Evolutionary conservation across 2,797 vertebrate species (phyloP), one percentile per base, ranked within the genome.

Genomic region (Chaetodon trifasciatus): DNA sequence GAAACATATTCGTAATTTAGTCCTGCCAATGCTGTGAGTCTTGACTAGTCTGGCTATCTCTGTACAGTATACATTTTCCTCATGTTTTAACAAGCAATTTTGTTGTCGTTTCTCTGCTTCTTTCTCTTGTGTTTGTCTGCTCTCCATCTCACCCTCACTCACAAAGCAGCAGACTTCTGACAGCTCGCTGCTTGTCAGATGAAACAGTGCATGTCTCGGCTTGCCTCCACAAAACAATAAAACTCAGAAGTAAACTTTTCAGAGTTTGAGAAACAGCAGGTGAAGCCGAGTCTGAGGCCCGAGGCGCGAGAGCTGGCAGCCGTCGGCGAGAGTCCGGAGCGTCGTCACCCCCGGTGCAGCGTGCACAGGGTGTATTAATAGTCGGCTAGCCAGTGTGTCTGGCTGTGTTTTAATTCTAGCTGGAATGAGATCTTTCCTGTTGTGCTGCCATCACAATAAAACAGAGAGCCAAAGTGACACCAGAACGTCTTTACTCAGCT

Each of bases 351-450:
- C 16, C 81, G 10, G 75, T 58, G 21, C 62, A 58, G 70, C 19
- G 57, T 69, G 79, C 74, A 47, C 32, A 1, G 40, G 42, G 64
- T 78, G 19, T 82, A 86, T 84, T 80, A 82, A 83, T 84, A 85
- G 83, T 64, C 74, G 68, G 58, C 39, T 39, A 50, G 73, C 57
- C 75, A 21, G 74, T 23, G 21, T 67, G 78, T 82, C 78, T 81
- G 86, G 70, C 62, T 63, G 79, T 80, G 72, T 50, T 64, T 49
- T 0, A 4, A 53, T 63, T 10, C 5, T 24, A 37, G 23, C 58
- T 46, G 15, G 5, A 47, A 78, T 12, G 5, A 40, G 1, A 44
- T 39, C 0, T 13, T 66, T 74, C 1, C 28, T 69, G 62, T 35
- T 12, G 15, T 1, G 1, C 8, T 56, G 28, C 3, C 17, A 19